Conservation (phyloP, 2,797 vertebrate genomes). For the Pseudochirops cupreus region DNA sequence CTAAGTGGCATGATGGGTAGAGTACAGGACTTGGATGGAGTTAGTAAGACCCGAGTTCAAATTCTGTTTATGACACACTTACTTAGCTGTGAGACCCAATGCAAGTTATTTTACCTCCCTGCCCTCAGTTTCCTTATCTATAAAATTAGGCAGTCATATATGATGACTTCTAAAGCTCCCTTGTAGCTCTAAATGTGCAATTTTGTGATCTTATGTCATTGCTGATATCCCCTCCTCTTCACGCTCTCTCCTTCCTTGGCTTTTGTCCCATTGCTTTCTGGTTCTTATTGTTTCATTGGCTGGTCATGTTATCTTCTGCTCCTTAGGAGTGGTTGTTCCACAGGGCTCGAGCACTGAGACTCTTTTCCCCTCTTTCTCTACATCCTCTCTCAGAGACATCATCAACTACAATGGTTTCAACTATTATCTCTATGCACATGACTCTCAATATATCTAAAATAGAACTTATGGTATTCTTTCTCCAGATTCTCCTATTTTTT, state of each 20-base stretch:
- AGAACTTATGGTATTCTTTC: background rate
- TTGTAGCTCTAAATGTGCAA: background rate
- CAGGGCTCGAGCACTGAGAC: too few species aligned
- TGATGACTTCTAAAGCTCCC: background rate
- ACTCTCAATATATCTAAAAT: background rate
- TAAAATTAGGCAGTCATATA: background rate
- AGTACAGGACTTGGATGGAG: background rate
- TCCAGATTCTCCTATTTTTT: background rate
- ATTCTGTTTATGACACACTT: background rate
- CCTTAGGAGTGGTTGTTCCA: background rate
- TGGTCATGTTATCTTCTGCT: background rate
- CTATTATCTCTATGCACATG: background rate
- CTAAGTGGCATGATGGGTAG: background rate
- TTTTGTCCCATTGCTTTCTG: background rate
- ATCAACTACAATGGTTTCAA: background rate
- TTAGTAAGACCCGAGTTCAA: background rate
- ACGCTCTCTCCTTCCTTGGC: background rate
- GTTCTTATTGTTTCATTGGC: background rate
- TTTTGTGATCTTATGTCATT: background rate
- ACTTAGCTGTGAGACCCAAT: background rate
- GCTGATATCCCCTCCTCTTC: background rate
- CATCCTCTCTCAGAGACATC: background rate
- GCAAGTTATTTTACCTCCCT: background rate
- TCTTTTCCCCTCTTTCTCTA: background rate
- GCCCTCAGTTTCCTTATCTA: background rate